Percentiles rank a stretch among this genome's conserved stretches.
Evolutionary conservation across 2,797 vertebrate genomes (phyloP).

Genomic region (Fringilla coelebs): DNA sequence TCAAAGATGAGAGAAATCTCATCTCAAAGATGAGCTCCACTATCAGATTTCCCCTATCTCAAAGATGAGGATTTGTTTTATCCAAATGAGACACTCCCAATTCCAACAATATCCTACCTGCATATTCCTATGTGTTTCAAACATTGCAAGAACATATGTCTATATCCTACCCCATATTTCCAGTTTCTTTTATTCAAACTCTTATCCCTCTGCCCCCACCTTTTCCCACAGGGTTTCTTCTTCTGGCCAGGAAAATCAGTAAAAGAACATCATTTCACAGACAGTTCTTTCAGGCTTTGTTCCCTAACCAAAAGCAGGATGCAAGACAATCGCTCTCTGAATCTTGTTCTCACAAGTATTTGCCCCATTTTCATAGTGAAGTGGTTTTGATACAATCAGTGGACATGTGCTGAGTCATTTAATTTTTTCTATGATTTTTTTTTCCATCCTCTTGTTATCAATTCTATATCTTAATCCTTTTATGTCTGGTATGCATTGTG

Average conservation of each 20-base stretch:
- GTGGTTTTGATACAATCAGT: neutral
- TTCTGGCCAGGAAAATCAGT: neutral
- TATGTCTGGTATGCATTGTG: conserved; percentile 58
- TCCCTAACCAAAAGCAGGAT: neutral
- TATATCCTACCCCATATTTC: neutral
- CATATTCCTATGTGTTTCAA: neutral
- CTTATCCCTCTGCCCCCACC: neutral
- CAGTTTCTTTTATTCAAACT: neutral
- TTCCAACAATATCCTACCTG: neutral
- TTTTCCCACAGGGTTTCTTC: neutral
- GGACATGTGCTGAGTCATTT: neutral
- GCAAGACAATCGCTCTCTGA: neutral
- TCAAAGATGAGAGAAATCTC: neutral
- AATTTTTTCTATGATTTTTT: neutral
- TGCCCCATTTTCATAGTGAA: neutral
- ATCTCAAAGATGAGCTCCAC: neutral
- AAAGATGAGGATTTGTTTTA: neutral
- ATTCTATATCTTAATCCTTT: conserved; percentile 48
- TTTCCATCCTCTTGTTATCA: conserved; percentile 28
- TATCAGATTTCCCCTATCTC: neutral
- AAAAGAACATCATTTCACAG: neutral
- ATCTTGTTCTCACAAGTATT: neutral
- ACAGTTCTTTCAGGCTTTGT: neutral
- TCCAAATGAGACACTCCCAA: neutral
- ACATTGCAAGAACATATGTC: neutral